phyloP scores from a whole-genome alignment of 2,113 vertebrate species.

The Erythrolamprus reginae region DNA sequence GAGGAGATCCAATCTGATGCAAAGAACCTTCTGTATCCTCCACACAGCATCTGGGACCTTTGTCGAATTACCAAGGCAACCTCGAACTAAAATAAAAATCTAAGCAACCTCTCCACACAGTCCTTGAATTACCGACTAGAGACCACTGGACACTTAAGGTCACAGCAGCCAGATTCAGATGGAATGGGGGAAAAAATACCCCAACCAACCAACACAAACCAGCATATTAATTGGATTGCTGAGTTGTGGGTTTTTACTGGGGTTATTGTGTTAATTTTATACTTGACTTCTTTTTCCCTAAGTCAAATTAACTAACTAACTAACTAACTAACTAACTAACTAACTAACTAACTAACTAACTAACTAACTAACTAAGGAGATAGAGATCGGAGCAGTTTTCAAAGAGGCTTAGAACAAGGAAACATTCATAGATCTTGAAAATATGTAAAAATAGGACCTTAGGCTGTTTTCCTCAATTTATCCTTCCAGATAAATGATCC shows the following conservation, averaged over 20 bases:
- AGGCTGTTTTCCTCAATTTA: not conserved
- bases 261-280: too few relatives aligned
- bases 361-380: not conserved
- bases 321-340: too few relatives aligned
- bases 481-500: not conserved
- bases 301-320: too few relatives aligned
- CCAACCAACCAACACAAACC: not conserved
- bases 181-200: not conserved
- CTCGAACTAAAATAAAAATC: not conserved
- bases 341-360: too few relatives aligned
- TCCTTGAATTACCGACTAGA: not conserved
- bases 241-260: too few relatives aligned
- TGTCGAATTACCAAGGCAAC: not conserved
- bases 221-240: not conserved
- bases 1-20: not conserved
- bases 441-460: not conserved
- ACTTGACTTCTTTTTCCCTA: too few relatives aligned
- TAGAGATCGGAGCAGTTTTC: not conserved
- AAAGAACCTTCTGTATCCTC: accelerated
- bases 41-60: not conserved
- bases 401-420: not conserved
- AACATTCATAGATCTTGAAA: not conserved
- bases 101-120: not conserved
- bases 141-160: not conserved
- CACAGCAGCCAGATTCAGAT: not conserved